Percentiles rank a stretch among this genome's conserved stretches.
These are phyloP conservation scores for Drosophila mayri DNA, from an alignment of 1,140 invertebrate species.

Conservation along the genomic window DNA sequence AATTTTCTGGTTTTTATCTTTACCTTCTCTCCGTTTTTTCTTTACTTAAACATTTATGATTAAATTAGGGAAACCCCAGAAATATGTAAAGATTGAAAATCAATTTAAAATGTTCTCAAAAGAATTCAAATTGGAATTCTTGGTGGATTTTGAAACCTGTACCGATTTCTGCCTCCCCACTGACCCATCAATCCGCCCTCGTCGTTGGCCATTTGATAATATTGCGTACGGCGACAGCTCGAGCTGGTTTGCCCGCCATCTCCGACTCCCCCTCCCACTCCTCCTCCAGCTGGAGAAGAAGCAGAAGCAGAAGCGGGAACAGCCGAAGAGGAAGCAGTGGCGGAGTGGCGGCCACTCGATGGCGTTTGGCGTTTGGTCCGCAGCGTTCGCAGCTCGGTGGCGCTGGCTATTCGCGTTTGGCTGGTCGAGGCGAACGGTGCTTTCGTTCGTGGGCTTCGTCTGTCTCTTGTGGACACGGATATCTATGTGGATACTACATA, in stretches of 20 bases:
- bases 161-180: not conserved
- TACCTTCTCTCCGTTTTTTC: too few relatives aligned
- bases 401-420: slow-evolving; percentile 75
- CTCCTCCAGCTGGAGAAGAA: slow-evolving; percentile 2
- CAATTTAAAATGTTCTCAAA: not conserved
- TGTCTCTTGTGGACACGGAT: slow-evolving; percentile 7
- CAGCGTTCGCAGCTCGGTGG: slow-evolving; percentile 23
- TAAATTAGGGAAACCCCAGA: not conserved
- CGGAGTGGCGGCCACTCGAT: slow-evolving; percentile 55
- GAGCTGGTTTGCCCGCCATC: slow-evolving; percentile 37
- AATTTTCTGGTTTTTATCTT: not conserved
- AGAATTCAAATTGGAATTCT: too few relatives aligned
- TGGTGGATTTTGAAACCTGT: not conserved
- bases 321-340: slow-evolving; percentile 16
- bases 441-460: slow-evolving; percentile 48
- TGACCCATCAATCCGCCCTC: slow-evolving; percentile 22
- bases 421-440: slow-evolving; percentile 77
- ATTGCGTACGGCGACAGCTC: slow-evolving; percentile 49
- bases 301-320: slow-evolving; percentile 11
- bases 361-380: slow-evolving; percentile 16
- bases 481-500: not conserved
- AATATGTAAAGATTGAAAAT: not conserved
- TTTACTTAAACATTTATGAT: too few relatives aligned
- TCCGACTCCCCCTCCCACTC: not conserved
- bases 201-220: slow-evolving; percentile 48